phyloP scores from a whole-genome alignment of 2,113 vertebrate genomes.

The Archocentrus centrarchus region DNA sequence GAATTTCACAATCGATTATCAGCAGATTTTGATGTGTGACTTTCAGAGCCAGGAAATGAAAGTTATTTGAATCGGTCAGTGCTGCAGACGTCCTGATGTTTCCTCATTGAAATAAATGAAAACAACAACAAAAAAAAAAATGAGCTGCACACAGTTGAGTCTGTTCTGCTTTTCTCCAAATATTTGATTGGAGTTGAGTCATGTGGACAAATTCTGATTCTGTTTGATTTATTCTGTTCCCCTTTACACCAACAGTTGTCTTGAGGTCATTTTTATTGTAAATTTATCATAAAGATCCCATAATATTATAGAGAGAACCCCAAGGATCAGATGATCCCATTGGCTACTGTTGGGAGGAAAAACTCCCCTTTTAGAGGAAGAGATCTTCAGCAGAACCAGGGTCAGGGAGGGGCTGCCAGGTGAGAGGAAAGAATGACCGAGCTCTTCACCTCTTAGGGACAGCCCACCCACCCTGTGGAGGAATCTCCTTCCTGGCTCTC shows the following conservation, averaged over 20 bases:
- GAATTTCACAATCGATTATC: background rate
- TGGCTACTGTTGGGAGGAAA: background rate
- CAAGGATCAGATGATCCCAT: background rate
- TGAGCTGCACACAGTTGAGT: accelerated
- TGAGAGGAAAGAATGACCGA: background rate
- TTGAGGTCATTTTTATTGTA: background rate
- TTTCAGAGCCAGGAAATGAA: background rate
- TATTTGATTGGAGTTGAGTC: background rate
- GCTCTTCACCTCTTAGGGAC: accelerated
- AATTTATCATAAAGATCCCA: background rate
- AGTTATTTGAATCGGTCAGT: no score
- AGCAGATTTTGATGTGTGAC: background rate
- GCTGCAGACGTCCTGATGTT: background rate
- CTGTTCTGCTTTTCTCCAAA: background rate
- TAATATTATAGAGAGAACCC: background rate
- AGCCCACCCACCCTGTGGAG: background rate
- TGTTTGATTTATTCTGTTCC: background rate
- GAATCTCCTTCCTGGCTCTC: background rate
- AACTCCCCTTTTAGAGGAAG: background rate
- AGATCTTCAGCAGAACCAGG: background rate
- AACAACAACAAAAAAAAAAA: background rate
- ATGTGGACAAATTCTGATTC: background rate
- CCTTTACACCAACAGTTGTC: background rate
- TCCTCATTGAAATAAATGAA: background rate
- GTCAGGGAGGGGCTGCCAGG: background rate